A percentile compares a stretch with the other conserved stretches of the same genome.
These are phyloP conservation scores for Peromyscus aztecus DNA, from an alignment of 2,797 vertebrate species.

Conservation along the genomic window DNA sequence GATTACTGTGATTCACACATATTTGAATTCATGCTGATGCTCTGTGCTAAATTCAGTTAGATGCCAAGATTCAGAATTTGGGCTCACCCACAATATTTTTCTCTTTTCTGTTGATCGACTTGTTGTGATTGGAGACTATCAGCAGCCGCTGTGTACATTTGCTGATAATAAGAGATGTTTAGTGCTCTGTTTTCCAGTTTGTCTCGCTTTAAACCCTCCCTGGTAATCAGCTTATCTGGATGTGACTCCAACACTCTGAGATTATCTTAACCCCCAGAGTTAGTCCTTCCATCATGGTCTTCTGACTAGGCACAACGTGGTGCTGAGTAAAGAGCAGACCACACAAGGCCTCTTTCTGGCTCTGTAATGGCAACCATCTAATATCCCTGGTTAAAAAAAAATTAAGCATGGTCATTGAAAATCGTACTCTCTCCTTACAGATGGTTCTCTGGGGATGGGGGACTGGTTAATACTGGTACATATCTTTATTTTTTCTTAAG, in stretches of 20 bases:
- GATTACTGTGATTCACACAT: constrained; percentile 80
- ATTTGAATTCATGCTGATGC: constrained; percentile 78
- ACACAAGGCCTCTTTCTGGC: background rate
- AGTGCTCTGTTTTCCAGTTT: constrained; percentile 71
- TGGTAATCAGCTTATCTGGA: constrained; percentile 77
- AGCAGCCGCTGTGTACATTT: constrained; percentile 72
- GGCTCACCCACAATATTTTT: constrained; percentile 68
- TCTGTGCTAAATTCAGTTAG: constrained; percentile 77
- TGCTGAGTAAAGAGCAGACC: background rate
- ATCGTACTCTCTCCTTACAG: background rate
- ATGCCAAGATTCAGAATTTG: constrained; percentile 77
- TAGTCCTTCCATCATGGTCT: constrained; percentile 32
- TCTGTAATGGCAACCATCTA: background rate
- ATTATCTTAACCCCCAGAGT: constrained; percentile 55
- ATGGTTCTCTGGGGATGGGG: background rate
- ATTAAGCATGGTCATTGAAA: background rate
- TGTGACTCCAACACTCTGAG: constrained; percentile 60
- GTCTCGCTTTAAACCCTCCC: constrained; percentile 44
- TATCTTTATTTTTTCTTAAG: background rate
- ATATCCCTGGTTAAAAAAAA: background rate
- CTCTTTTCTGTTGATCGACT: constrained; percentile 72
- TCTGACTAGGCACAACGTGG: background rate
- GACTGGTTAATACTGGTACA: background rate
- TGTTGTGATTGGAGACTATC: constrained; percentile 74
- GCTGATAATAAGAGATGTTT: constrained; percentile 70